Base-by-base conservation (phyloP, 1,140 invertebrate genomes). In the Aphelinus atriplicis region DNA sequence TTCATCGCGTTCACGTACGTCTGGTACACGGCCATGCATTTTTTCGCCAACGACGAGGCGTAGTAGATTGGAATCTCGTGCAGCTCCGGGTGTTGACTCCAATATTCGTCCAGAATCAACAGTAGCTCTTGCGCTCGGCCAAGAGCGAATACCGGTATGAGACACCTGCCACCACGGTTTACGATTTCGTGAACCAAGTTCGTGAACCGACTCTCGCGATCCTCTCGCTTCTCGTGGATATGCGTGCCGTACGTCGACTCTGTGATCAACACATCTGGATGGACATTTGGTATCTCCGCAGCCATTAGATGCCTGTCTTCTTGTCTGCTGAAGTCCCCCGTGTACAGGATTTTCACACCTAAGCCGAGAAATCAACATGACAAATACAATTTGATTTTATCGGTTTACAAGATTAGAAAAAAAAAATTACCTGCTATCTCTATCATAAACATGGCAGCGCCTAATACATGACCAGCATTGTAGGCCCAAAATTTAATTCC, bases 1-100 rank as follows among this genome's bases (percentile, higher is more conserved):
- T 99, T 99, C 98, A 99, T 99, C 0, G 98, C 97, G 88, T 99
- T 98, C 0, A 99, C 94, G 84, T 99, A 99, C 0, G 98, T 99
- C 87, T 99, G 98, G 89, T 99, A 99, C 0, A 99, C 98, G 73
- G 97, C 95, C 98, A 99, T 99, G 85, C 98, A 99, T 84, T 99
- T 99, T 86, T 99, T 99, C 2, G 98, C 98, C 56, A 99, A 88
- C 0, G 97, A 98, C 1, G 97, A 99, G 0, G 98, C 98, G 89
- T 99, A 99, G 89, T 99, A 99, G 78, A 99, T 99, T 0, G 98
- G 98, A 80, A 99, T 97, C 85, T 99, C 97, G 80, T 99, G 98
- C 1, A 99, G 88, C 89, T 99, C 98, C 0, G 97, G 98, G 90
- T 99, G 98, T 63, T 95, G 93, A 61, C 95, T 93, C 98, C 98